Conservation (phyloP, 2,888 invertebrate species). For the Athetis lepigone region DNA sequence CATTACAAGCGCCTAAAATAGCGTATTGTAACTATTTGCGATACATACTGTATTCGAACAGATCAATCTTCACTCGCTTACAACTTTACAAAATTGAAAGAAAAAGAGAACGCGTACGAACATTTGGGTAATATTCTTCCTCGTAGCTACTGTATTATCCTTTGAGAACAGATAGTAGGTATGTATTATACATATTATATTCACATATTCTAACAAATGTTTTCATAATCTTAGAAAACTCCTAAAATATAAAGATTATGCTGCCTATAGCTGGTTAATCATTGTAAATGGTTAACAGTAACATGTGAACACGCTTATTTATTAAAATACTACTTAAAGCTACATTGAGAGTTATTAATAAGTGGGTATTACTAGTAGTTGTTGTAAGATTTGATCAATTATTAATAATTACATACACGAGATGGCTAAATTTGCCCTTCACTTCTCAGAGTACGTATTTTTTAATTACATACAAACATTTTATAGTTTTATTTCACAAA, state of each 20-base stretch:
- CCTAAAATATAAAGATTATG: not conserved
- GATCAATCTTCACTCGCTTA: conserved; percentile 43
- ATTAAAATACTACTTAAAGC: not conserved
- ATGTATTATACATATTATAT: no score
- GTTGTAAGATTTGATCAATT: conserved; percentile 31
- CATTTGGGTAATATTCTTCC: not conserved
- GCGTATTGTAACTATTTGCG: conserved; percentile 50
- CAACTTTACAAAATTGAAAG: conserved; percentile 15
- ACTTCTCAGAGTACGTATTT: conserved; percentile 49
- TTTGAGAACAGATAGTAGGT: not conserved
- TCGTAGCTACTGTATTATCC: no score
- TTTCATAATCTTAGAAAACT: no score
- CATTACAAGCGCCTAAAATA: conserved; percentile 56
- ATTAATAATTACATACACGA: conserved; percentile 13
- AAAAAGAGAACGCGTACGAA: conserved; percentile 4
- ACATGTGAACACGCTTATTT: not conserved
- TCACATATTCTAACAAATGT: no score
- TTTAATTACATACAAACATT: conserved; percentile 45
- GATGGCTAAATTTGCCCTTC: conserved; percentile 46
- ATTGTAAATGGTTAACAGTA: not conserved
- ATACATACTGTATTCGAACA: conserved; percentile 41
- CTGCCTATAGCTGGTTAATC: not conserved
- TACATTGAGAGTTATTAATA: not conserved
- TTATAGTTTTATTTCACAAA: conserved; percentile 36
- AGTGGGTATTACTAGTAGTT: conserved; percentile 12